Evolutionary conservation across 2,797 vertebrate species (phyloP), one percentile per base, ranked within the genome.

Genomic region (Heterohyrax brucei): DNA sequence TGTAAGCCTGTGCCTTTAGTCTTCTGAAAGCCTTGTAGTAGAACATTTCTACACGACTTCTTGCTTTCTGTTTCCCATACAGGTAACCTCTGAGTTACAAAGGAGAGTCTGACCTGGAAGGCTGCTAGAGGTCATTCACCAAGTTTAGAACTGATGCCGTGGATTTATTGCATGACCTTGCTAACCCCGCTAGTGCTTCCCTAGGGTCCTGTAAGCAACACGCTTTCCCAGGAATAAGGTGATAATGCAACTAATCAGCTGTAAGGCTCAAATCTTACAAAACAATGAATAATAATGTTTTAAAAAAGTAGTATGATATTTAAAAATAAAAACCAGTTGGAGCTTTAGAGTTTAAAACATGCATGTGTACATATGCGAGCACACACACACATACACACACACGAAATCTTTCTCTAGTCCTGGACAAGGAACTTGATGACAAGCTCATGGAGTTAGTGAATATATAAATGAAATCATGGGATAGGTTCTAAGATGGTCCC

Each of bases 221-320:
- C 82, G n/a, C 13, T 88, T 33, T 90, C 81, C 56, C 87, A 97
- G 95, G 90, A 89, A 82, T 19, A 84, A 77, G 61, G 28, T n/a
- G 12, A 66, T 70, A 73, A 86, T 33, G 28, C 8, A 89, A 21
- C 50, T 79, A 90, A 33, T 75, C 86, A 94, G 84, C 93, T 76
- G 28, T 33, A 93, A 93, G 76, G 12, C 64, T 30, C 9, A 66
- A 28, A 26, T 50, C 66, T 78, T 82, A 70, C 86, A 53, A 96
- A 80, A 87, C 77, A 83, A 72, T 64, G 72, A 92, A 56, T 72
- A 79, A 92, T 59, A 77, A 46, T 79, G 33, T 84, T 72, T 33
- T 92, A 7, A 59, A 92, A 66, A 94, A 59, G 9, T 59, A 73
- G 16, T 7, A 10, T 70, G 30, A 89, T 30, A 82, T 77, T 18